Conservation (phyloP, 53 echinoderm and acorn worm genomes). For the Holothuria leucospilota region DNA sequence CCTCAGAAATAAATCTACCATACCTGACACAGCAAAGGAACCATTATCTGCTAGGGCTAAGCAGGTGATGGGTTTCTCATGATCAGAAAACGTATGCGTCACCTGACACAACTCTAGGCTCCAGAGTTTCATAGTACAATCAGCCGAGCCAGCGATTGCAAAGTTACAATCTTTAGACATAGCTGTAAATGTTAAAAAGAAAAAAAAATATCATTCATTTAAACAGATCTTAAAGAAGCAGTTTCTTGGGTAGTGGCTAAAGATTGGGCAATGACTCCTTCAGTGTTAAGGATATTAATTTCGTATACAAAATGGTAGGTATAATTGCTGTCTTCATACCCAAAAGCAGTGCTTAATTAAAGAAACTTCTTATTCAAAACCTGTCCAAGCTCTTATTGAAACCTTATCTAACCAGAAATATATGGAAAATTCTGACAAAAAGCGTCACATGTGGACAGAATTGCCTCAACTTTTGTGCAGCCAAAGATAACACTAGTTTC, state of each 20-base stretch:
- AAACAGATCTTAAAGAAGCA: not conserved
- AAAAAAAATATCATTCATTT: not conserved
- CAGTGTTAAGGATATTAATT: too few species aligned
- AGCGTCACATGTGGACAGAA: too few species aligned
- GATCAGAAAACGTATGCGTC: conserved; percentile 88
- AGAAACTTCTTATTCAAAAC: too few species aligned
- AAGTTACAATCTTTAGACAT: conserved; percentile 86
- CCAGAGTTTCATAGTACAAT: conserved; percentile 93
- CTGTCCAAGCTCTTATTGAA: too few species aligned
- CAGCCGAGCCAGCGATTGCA: conserved; percentile 90
- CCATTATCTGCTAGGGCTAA: conserved; percentile 92
- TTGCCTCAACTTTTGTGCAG: too few species aligned
- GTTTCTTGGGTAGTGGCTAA: not conserved
- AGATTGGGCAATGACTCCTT: not conserved
- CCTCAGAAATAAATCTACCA: conserved; percentile 48
- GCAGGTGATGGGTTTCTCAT: conserved; percentile 87
- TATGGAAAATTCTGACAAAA: too few species aligned
- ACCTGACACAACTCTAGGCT: conserved; percentile 88
- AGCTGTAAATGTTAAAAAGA: conserved; percentile 56
- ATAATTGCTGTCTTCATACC: too few species aligned
- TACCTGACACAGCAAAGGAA: conserved; percentile 94
- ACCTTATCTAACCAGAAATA: too few species aligned
- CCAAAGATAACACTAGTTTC: too few species aligned
- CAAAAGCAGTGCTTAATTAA: too few species aligned
- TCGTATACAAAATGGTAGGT: too few species aligned